Percentiles rank a stretch among this genome's conserved stretches.
phyloP scores from a whole-genome alignment of 2,113 vertebrate genomes.

The Aegotheles bennettii region DNA sequence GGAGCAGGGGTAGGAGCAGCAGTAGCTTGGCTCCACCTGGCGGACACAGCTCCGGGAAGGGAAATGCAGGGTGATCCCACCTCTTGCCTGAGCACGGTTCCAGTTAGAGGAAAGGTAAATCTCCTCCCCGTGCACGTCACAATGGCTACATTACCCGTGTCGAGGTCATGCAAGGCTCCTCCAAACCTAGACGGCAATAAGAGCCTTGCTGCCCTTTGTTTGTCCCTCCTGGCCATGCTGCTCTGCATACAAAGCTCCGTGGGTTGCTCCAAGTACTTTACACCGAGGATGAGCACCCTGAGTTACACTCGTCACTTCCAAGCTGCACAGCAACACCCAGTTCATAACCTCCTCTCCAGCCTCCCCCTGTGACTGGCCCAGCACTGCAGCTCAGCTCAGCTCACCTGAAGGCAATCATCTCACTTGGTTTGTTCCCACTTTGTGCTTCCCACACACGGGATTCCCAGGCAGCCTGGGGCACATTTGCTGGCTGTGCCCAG shows the following conservation, averaged over 20 bases:
- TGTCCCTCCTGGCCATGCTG: background rate
- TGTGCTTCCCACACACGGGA: rapidly evolving
- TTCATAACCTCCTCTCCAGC: background rate
- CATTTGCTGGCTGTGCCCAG: no score
- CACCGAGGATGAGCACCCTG: background rate
- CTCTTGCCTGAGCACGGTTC: background rate
- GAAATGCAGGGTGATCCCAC: rapidly evolving
- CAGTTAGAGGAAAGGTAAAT: no score
- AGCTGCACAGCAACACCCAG: rapidly evolving
- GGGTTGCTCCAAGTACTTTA: no score
- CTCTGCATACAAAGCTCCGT: background rate
- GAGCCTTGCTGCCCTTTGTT: background rate
- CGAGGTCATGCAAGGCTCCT: background rate
- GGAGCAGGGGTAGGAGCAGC: no score
- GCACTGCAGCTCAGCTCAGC: background rate
- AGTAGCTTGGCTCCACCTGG: background rate
- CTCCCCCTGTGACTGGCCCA: background rate
- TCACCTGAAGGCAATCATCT: no score
- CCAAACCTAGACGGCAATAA: background rate
- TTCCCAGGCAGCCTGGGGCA: background rate
- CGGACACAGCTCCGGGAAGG: background rate
- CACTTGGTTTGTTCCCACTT: background rate
- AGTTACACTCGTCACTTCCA: no score
- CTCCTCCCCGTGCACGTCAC: no score
- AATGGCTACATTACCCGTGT: no score